Percentiles rank a stretch among this genome's conserved stretches.
phyloP scores from a whole-genome alignment of 2,888 invertebrate genomes.

The Pristionchus entomophagus region DNA sequence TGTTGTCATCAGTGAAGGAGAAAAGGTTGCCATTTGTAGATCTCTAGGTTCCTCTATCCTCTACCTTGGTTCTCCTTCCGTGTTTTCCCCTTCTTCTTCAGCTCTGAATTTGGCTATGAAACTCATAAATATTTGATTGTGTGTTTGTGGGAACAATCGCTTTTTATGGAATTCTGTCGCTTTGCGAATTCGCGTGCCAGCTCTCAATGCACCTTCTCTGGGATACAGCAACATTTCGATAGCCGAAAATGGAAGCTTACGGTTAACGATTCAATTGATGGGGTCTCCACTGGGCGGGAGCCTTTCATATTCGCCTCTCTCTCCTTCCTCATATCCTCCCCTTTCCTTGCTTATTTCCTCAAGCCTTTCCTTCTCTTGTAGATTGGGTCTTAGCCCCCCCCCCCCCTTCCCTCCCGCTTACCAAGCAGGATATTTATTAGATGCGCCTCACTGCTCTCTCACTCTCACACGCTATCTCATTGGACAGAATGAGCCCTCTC shows the following conservation, averaged over 20 bases:
- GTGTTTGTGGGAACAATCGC: slow-evolving; percentile 16
- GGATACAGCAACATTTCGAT: neutral
- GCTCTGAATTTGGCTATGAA: slow-evolving; percentile 5
- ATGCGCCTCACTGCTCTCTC: neutral
- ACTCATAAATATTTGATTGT: slow-evolving; percentile 28
- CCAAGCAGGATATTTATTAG: slow-evolving; percentile 39
- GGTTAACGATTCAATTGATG: slow-evolving; percentile 10
- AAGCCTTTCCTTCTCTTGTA: slow-evolving; percentile 11
- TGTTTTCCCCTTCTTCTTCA: neutral
- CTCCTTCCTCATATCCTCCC: neutral
- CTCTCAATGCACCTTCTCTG: neutral
- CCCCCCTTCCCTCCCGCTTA: neutral
- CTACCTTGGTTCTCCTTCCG: neutral
- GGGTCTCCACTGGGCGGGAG: neutral
- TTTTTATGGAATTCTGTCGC: neutral
- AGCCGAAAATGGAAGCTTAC: neutral
- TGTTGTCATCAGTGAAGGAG: neutral
- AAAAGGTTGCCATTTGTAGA: slow-evolving; percentile 17
- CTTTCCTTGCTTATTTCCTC: neutral
- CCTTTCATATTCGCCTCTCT: slow-evolving; percentile 21
- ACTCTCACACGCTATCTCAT: neutral
- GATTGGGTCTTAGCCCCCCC: neutral
- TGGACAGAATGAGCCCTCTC: neutral
- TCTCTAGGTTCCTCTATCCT: neutral
- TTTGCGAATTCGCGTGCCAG: neutral